Base-by-base conservation (phyloP, 1,140 invertebrate species). In the Drosophila navojoa region DNA sequence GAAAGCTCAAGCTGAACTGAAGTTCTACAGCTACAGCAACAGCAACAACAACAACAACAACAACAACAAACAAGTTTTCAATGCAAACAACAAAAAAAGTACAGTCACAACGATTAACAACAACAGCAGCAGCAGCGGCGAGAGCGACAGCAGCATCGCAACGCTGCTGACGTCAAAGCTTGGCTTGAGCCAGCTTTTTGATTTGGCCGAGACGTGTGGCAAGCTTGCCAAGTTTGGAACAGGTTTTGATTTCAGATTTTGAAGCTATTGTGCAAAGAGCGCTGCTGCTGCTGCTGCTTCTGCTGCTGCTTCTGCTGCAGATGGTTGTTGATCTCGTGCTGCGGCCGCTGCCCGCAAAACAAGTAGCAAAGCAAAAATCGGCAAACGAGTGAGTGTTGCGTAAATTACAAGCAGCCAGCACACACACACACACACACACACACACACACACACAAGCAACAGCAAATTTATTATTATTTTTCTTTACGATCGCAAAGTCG, bases 151-250 rank as follows among this genome's bases (percentile, higher is more conserved):
- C 19, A 2, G 19, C 19, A 3, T 22, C 19, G 44, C 76, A 52
- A 57, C 49, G 54, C 29, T 59, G 61, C 53, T 47, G 47, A 75
- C 71, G 58, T 75, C 59, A 75, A 70, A 22, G 57, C 55, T 50
- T 40, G 55, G 50, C 45, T 66, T 38, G 47, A 52, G 52, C 40
- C 50, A 68, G 47, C 57, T 60, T 73, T 84, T 85, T 86, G 82
- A 86, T 86, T 86, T 87, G 82, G 50, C 69, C 69, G 82, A 86
- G 82, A 86, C 79, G 82, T 86, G 82, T 86, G 82, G 82, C 82
- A 86, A 82, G 68, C 71, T 71, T 69, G 5, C 5, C 75, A 81
- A 67, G 76, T 61, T 78, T 62, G 76, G 61, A 86, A 86, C 82
- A 71, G 82, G 82, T 86, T 86, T 59, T 73, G 79, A 87, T 86